Percentiles rank a stretch among this genome's conserved stretches.
phyloP scores from a whole-genome alignment of 2,888 invertebrate species.

The Orchesellides sinensis region DNA sequence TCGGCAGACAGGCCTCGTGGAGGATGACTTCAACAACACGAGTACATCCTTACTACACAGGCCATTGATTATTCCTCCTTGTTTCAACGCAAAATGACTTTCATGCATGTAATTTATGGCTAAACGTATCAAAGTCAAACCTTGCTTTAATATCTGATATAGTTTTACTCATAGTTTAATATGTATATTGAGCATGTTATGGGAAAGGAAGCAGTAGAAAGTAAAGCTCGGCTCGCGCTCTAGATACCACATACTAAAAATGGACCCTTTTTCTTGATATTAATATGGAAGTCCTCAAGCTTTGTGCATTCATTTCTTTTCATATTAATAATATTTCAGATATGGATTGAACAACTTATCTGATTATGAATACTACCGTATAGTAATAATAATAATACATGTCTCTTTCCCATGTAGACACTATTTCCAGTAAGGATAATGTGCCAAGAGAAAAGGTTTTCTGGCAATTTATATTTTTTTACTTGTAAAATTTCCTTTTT shows the following conservation, averaged over 20 bases:
- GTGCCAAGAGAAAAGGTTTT: too few relatives aligned
- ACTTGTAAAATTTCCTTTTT: too few relatives aligned
- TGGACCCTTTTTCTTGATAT: conserved; percentile 25
- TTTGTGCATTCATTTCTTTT: background rate
- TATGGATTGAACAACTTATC: conserved; percentile 59
- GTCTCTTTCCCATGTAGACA: too few relatives aligned
- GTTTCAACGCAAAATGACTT: conserved; percentile 69
- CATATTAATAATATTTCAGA: conserved; percentile 58
- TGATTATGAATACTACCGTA: conserved; percentile 54
- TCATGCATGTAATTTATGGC: conserved; percentile 68
- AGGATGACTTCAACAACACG: conserved; percentile 61
- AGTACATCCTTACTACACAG: conserved; percentile 50
- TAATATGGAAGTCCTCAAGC: conserved; percentile 3
- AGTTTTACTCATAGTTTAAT: background rate
- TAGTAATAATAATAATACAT: too few relatives aligned
- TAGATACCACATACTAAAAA: conserved; percentile 26
- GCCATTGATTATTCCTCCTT: conserved; percentile 68
- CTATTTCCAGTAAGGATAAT: too few relatives aligned
- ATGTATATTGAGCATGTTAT: background rate
- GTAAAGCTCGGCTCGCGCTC: background rate
- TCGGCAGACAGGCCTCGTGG: conserved; percentile 35
- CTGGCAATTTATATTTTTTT: too few relatives aligned
- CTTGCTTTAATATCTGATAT: conserved; percentile 22
- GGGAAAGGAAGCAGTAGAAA: background rate
- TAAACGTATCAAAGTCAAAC: conserved; percentile 68